Base-by-base conservation (phyloP, 1,140 invertebrate genomes). In the Drosophila subobscura region DNA sequence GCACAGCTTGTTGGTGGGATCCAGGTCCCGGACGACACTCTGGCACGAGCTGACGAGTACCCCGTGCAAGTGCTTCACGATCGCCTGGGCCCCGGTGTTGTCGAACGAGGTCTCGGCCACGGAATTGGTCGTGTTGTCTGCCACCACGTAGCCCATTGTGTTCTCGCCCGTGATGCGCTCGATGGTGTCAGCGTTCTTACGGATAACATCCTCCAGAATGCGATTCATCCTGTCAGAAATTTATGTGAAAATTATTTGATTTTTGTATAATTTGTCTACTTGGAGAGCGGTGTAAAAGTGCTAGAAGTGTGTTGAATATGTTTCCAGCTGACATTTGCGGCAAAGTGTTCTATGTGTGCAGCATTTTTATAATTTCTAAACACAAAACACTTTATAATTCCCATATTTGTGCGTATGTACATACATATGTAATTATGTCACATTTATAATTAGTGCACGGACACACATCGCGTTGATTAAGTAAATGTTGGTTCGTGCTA, bases 61-160 rank as follows among this genome's bases (percentile, higher is more conserved):
- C 4, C 72, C 64, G 37, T 78, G 49, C 27, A 91, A 56, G 8
- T 79, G 79, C 72, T 90, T 90, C n/a, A 83, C 65, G 14, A 90
- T 79, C 16, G 84, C 76, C 66, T 77, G 72, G 22, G 89, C 86
- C 8, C 58, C 79, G 49, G 86, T 90, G n/a, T 88, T 91, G 16
- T 91, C 89, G 16, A 88, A 91, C 0, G 89, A 88, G 0, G 89
- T 61, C 20, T 75, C 75, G 5, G 77, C 77, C 59, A 89, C 79
- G 1, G 58, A 71, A 16, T 75, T 80, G 2, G 67, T 53, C 4
- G 33, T 16, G 44, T 91, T 91, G 20, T 91, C 90, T 3, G 81
- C 68, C 1, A 91, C 46, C 16, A 91, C 85, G 42, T 77, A 90
- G 42, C 89, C 89, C 10, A 58, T 5, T 0, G 89, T 68, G 22